phyloP scores from a whole-genome alignment of 1,140 invertebrate species.

The Tribolium madens region DNA sequence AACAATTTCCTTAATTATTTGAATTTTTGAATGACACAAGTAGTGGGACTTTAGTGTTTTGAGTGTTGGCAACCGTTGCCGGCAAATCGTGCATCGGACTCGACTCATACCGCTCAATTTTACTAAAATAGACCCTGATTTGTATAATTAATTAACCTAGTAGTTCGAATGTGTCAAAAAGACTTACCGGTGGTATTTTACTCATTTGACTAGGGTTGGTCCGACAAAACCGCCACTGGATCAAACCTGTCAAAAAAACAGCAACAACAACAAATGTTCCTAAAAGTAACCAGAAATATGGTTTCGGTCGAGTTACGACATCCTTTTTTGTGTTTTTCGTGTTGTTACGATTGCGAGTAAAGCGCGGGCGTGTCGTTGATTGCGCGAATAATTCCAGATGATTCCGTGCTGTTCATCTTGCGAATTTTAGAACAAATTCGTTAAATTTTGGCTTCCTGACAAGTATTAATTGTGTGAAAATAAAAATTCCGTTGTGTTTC shows the following conservation, averaged over 20 bases:
- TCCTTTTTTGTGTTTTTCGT: neutral
- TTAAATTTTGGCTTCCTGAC: slow-evolving; percentile 6
- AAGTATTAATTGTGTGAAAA: slow-evolving; percentile 10
- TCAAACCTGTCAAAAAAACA: neutral
- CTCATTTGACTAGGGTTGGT: neutral
- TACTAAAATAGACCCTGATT: neutral
- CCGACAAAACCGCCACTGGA: neutral
- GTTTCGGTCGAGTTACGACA: neutral
- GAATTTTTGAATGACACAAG: slow-evolving; percentile 18
- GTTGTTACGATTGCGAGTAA: neutral
- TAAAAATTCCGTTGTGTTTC: neutral
- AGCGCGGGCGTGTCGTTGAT: neutral
- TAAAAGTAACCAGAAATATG: neutral
- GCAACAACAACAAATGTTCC: neutral
- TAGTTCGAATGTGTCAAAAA: neutral
- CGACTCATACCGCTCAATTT: neutral
- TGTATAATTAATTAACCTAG: neutral
- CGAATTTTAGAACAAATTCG: slow-evolving; percentile 23
- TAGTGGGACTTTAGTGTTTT: slow-evolving; percentile 30
- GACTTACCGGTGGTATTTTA: neutral
- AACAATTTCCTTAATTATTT: slow-evolving; percentile 10
- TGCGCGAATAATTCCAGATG: slow-evolving; percentile 38
- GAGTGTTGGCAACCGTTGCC: neutral
- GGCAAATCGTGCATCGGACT: slow-evolving; percentile 14
- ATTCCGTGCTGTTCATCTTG: slow-evolving; percentile 32